Evolutionary conservation across 2,888 invertebrate genomes (phyloP).

Genomic region (Rhimphoctona megacephalus): DNA sequence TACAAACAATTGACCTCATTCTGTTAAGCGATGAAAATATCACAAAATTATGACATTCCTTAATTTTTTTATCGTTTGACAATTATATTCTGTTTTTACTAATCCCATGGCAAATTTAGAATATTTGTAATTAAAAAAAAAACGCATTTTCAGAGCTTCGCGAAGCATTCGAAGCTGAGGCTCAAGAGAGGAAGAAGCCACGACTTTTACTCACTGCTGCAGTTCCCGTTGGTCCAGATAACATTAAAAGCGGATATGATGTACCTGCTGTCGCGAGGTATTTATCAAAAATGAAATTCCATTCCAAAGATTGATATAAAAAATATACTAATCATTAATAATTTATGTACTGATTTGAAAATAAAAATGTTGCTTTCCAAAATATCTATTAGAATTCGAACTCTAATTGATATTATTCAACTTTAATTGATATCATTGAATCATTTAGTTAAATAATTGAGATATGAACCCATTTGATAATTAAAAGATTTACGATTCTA

Average conservation of each 20-base stretch:
- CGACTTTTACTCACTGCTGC: conserved; percentile 94
- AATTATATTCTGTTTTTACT: not conserved
- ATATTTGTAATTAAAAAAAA: not conserved
- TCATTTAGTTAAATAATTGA: not conserved
- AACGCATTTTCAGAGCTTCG: conserved; percentile 89
- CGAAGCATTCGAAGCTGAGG: conserved; percentile 97
- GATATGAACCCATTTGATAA: too few species aligned
- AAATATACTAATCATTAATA: not conserved
- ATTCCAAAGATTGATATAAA: not conserved
- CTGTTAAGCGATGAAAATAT: not conserved
- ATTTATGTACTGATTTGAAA: not conserved
- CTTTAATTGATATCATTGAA: not conserved
- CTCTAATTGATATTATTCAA: not conserved
- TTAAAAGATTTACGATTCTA: too few species aligned
- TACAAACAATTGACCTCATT: conserved; percentile 80
- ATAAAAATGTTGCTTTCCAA: not conserved
- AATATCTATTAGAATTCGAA: not conserved
- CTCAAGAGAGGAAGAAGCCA: conserved; percentile 94
- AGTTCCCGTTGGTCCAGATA: conserved; percentile 97
- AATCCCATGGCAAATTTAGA: not conserved
- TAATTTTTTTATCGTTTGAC: not conserved
- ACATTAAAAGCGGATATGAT: conserved; percentile 95
- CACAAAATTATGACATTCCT: not conserved
- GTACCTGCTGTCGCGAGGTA: conserved; percentile 95
- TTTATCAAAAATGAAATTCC: conserved; percentile 12